Conservation (phyloP, 2,888 invertebrate species). For the Anthophora plumipes region DNA sequence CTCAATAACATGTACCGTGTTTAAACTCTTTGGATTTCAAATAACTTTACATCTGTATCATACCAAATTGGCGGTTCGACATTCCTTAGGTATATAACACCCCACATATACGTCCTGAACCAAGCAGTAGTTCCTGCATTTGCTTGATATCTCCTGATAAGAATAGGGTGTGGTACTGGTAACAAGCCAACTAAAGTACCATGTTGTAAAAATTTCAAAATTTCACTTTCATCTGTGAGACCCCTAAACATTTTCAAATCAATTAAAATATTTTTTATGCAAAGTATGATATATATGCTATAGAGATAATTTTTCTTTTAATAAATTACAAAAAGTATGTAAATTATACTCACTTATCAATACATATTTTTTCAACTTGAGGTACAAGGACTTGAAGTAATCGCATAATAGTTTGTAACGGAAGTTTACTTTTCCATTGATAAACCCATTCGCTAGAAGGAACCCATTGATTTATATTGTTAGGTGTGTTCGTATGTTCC, state of each 20-base stretch:
- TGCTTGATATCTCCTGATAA: conserved; percentile 99
- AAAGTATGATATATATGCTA: background rate
- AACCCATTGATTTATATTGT: conserved; percentile 88
- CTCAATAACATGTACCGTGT: conserved; percentile 16
- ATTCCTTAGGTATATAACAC: conserved; percentile 98
- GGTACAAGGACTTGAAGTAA: conserved; percentile 99
- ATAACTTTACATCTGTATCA: conserved; percentile 99
- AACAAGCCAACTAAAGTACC: conserved; percentile 98
- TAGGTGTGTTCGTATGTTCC: conserved; percentile 78
- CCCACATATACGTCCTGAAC: conserved; percentile 99
- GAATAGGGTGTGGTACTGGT: conserved; percentile 99
- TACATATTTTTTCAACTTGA: conserved; percentile 99
- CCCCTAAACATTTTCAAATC: conserved; percentile 88
- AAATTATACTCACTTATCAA: conserved; percentile 86
- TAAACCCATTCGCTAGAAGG: conserved; percentile 98
- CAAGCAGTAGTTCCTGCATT: conserved; percentile 99
- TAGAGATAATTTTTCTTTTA: background rate
- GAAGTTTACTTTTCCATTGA: conserved; percentile 98
- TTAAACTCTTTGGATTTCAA: conserved; percentile 98
- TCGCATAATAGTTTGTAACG: conserved; percentile 99
- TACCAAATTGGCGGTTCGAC: conserved; percentile 99
- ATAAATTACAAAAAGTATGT: background rate
- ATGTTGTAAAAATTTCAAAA: conserved; percentile 99
- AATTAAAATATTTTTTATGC: too few relatives aligned
- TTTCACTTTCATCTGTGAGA: conserved; percentile 99